These are phyloP conservation scores for Eubucco bourcierii DNA, from an alignment of 2,113 vertebrate species.

Conservation along the genomic window DNA sequence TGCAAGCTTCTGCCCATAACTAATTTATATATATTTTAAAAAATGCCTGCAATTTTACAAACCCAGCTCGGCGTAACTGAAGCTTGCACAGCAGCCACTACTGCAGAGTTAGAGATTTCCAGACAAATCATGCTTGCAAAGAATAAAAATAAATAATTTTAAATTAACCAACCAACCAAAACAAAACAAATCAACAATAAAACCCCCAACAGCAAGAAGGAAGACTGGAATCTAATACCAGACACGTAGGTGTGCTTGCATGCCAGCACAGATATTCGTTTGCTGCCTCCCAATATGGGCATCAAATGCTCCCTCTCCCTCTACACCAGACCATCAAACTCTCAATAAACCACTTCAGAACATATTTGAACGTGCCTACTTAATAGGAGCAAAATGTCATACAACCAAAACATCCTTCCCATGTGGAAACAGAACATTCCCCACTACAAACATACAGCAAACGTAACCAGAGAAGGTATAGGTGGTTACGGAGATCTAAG, in stretches of 20 bases:
- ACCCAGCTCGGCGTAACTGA: neutral
- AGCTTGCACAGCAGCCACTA: neutral
- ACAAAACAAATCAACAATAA: neutral
- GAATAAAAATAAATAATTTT: neutral
- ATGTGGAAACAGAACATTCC: neutral
- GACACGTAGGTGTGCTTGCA: neutral
- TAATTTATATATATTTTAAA: neutral
- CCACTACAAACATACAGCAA: neutral
- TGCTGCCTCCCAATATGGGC: neutral
- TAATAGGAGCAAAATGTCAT: slow-evolving; percentile 5
- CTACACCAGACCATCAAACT: neutral
- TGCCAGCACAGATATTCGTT: neutral
- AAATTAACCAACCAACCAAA: neutral
- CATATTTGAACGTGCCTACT: neutral
- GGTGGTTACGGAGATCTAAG: slow-evolving; percentile 9
- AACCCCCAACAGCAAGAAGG: neutral
- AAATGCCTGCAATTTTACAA: neutral
- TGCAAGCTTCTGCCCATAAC: neutral
- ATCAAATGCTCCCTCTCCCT: neutral
- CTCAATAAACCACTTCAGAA: slow-evolving; percentile 1
- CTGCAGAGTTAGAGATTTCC: neutral
- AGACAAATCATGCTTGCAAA: neutral
- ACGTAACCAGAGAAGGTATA: neutral
- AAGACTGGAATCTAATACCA: neutral
- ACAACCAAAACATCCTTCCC: slow-evolving; percentile 22